Percentiles rank a stretch among this genome's conserved stretches.
These are phyloP conservation scores for Xestia ashworthii DNA, from an alignment of 2,888 invertebrate genomes.

Conservation along the genomic window DNA sequence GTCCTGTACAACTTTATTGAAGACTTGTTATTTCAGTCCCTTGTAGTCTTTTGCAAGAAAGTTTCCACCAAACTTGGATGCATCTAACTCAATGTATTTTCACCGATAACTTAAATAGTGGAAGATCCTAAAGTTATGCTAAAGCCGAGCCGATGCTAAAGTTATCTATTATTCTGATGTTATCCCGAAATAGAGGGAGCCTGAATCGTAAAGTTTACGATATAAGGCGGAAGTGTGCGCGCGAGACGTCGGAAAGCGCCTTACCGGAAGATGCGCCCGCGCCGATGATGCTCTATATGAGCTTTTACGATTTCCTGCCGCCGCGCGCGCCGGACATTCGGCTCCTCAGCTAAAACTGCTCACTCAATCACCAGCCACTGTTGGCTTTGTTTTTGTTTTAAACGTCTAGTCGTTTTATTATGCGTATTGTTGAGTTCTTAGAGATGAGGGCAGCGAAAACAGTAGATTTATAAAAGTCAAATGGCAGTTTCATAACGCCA, in stretches of 20 bases:
- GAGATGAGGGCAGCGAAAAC: background rate
- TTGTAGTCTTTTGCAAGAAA: background rate
- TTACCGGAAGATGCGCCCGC: constrained; percentile 86
- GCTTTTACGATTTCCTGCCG: constrained; percentile 89
- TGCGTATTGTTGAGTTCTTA: background rate
- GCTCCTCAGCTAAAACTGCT: constrained; percentile 73
- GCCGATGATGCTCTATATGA: constrained; percentile 83
- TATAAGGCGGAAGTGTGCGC: constrained; percentile 83
- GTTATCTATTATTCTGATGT: constrained; percentile 23
- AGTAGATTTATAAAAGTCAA: background rate
- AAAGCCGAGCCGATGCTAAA: constrained; percentile 11
- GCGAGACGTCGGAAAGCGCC: constrained; percentile 82
- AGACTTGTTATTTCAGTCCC: background rate
- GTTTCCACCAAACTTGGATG: background rate
- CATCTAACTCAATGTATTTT: constrained; percentile 1
- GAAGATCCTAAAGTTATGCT: background rate
- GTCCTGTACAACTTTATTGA: background rate
- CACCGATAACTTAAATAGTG: constrained; percentile 6
- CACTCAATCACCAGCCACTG: constrained; percentile 72
- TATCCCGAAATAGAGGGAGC: constrained; percentile 75
- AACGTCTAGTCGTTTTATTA: constrained; percentile 11
- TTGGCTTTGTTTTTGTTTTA: constrained; percentile 61
- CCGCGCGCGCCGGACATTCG: constrained; percentile 72
- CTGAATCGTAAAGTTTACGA: constrained; percentile 80
- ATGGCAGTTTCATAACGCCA: background rate